phyloP scores from a whole-genome alignment of 2,888 invertebrate genomes.

The Rosalia funebris region DNA sequence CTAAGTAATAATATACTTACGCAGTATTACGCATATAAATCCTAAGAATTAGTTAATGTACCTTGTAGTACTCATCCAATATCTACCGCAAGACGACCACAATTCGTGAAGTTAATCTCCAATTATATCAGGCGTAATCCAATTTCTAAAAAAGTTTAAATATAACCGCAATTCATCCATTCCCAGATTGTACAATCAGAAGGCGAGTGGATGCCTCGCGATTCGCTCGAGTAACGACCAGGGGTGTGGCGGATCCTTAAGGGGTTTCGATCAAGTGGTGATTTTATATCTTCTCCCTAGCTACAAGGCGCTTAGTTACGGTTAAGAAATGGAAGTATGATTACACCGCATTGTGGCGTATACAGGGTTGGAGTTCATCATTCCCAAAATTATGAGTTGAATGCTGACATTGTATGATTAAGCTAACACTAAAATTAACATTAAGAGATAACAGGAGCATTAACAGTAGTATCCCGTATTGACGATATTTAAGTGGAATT shows the following conservation, averaged over 20 bases:
- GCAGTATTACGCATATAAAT: too few relatives aligned
- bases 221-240: slow-evolving; percentile 60
- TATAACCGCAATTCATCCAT: slow-evolving; percentile 15
- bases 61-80: too few relatives aligned
- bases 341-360: neutral
- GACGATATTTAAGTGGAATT: too few relatives aligned
- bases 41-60: too few relatives aligned
- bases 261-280: slow-evolving; percentile 58
- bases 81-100: too few relatives aligned
- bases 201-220: slow-evolving; percentile 59
- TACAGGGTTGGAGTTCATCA: too few relatives aligned
- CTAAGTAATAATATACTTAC: too few relatives aligned
- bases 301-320: slow-evolving; percentile 25
- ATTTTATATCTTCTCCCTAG: slow-evolving; percentile 51
- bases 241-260: slow-evolving; percentile 54
- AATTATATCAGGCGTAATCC: slow-evolving; percentile 17
- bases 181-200: slow-evolving; percentile 51
- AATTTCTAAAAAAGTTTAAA: slow-evolving; percentile 17
- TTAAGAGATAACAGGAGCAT: too few relatives aligned
- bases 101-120: slow-evolving; percentile 7
- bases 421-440: too few relatives aligned
- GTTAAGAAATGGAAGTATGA: slow-evolving; percentile 27
- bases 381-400: too few relatives aligned
- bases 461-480: too few relatives aligned
- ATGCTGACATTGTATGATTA: too few relatives aligned